Percentiles rank a stretch among this genome's conserved stretches.
These are phyloP conservation scores for Ennomos erosarius DNA, from an alignment of 2,888 invertebrate genomes.

Conservation along the genomic window DNA sequence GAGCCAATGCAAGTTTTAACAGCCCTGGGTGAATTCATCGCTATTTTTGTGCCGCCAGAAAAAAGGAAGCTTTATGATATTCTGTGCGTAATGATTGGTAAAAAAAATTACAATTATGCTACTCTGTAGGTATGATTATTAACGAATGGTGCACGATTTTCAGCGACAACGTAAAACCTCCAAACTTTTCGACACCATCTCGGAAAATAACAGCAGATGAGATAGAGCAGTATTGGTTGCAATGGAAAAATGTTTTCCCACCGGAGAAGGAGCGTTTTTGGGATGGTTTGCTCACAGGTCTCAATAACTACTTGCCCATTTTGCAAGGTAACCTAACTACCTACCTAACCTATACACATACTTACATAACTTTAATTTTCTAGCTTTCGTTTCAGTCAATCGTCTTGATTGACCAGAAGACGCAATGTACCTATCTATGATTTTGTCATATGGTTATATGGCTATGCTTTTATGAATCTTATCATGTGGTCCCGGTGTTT, in stretches of 20 bases:
- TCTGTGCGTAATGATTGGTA: slow-evolving; percentile 57
- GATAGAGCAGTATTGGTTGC: slow-evolving; percentile 88
- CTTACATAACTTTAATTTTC: neutral
- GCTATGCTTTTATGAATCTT: too few relatives aligned
- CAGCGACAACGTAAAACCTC: slow-evolving; percentile 71
- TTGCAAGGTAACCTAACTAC: slow-evolving; percentile 86
- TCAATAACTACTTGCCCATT: slow-evolving; percentile 87
- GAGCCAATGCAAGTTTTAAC: slow-evolving; percentile 88
- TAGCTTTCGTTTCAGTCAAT: too few relatives aligned
- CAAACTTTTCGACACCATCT: slow-evolving; percentile 81
- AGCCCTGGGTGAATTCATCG: slow-evolving; percentile 87
- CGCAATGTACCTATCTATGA: neutral
- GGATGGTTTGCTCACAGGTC: slow-evolving; percentile 87
- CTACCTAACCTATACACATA: too few relatives aligned
- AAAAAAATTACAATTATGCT: neutral
- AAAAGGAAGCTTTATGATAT: slow-evolving; percentile 70
- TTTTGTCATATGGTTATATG: too few relatives aligned
- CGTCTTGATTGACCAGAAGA: neutral
- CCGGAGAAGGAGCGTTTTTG: slow-evolving; percentile 88
- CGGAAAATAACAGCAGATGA: slow-evolving; percentile 82
- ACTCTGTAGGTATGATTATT: neutral
- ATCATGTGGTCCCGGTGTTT: too few relatives aligned
- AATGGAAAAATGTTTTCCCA: slow-evolving; percentile 86
- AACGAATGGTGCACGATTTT: slow-evolving; percentile 27
- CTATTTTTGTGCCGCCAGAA: slow-evolving; percentile 72